Conservation (phyloP, 2,888 invertebrate species). For the Scaptomyza caliginosa region DNA sequence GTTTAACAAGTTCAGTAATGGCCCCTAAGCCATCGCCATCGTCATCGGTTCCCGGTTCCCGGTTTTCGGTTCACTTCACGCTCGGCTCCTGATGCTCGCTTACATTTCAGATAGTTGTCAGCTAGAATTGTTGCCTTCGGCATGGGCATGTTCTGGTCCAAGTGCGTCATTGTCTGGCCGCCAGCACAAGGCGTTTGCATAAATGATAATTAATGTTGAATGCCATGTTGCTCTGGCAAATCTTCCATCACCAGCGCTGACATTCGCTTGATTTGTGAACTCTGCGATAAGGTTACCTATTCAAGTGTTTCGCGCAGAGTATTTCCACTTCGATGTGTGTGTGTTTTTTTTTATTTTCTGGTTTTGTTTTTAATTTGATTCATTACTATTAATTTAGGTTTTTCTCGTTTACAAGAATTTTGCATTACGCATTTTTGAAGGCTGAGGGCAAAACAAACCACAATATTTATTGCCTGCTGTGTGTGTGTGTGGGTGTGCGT, state of each 20-base stretch:
- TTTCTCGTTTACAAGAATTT: slow-evolving; percentile 3
- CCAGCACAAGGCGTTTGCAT: not conserved
- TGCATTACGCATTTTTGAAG: not conserved
- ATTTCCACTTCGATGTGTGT: not conserved
- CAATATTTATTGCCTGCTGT: slow-evolving; percentile 1
- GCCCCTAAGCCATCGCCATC: slow-evolving; percentile 1
- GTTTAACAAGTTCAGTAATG: slow-evolving; percentile 38
- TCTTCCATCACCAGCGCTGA: not conserved
- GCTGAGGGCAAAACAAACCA: not conserved
- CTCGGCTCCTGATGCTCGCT: not conserved
- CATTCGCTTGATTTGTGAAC: not conserved
- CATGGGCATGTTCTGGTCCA: slow-evolving; percentile 1
- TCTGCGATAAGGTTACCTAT: not conserved
- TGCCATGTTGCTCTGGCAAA: not conserved
- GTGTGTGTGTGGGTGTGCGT: not conserved
- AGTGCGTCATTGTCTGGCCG: not conserved
- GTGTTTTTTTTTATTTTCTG: no score
- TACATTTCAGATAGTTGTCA: slow-evolving; percentile 3
- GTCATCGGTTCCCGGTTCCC: not conserved
- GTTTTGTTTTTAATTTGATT: slow-evolving; percentile 1
- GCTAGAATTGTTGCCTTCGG: not conserved
- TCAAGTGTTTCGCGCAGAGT: not conserved
- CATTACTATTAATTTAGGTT: slow-evolving; percentile 6
- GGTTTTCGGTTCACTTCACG: not conserved
- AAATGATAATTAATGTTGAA: slow-evolving; percentile 3